Percentiles rank a stretch among this genome's conserved stretches.
These are phyloP conservation scores for Chaetogeoica ovagalla DNA, from an alignment of 2,888 invertebrate genomes.

Conservation along the genomic window DNA sequence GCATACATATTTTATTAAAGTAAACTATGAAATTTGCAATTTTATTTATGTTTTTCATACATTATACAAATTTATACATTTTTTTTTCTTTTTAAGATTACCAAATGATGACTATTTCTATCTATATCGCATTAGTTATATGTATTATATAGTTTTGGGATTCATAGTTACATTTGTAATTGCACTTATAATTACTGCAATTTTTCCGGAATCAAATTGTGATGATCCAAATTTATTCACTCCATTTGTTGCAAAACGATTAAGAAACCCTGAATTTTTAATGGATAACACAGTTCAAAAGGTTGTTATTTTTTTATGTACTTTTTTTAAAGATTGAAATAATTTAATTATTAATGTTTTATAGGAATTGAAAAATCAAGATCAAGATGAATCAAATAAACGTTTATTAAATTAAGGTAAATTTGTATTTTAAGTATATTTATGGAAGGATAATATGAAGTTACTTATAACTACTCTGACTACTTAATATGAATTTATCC, in stretches of 20 bases:
- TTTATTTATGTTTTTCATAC: too few relatives aligned
- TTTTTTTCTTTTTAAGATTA: conserved; percentile 29
- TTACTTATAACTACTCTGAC: background rate
- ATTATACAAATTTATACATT: background rate
- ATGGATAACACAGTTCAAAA: background rate
- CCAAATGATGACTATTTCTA: conserved; percentile 47
- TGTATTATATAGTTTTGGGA: conserved; percentile 54
- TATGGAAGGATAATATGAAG: background rate
- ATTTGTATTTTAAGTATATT: background rate
- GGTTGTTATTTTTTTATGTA: background rate
- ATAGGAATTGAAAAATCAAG: background rate
- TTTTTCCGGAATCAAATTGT: conserved; percentile 16
- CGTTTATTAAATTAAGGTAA: background rate
- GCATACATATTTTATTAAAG: too few relatives aligned
- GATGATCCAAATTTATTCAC: conserved; percentile 53
- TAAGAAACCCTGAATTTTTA: conserved; percentile 29
- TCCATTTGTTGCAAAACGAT: conserved; percentile 47
- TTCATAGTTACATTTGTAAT: conserved; percentile 50
- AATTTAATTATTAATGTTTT: background rate
- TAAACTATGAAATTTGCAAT: too few relatives aligned
- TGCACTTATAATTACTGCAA: conserved; percentile 47
- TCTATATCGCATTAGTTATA: conserved; percentile 53
- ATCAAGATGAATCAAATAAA: conserved; percentile 2
- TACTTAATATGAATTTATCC: background rate
- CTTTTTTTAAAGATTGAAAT: background rate